Evolutionary conservation across 1,140 invertebrate genomes (phyloP).

Genomic region (Ostrea edulis): DNA sequence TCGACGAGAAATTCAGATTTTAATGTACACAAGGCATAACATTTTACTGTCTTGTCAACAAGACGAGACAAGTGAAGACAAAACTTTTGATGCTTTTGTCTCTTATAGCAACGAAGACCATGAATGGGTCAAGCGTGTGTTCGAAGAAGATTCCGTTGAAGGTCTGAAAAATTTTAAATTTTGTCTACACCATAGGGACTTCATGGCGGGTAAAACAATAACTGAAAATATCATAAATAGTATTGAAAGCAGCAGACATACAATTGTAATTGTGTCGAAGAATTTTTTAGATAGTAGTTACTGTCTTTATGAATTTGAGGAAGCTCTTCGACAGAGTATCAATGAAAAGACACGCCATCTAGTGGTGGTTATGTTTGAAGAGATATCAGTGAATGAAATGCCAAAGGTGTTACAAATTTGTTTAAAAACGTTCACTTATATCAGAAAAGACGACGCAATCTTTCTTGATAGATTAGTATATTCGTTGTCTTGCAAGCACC

Average conservation of each 20-base stretch:
- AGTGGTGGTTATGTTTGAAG: conserved; percentile 69
- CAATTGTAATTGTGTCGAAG: conserved; percentile 95
- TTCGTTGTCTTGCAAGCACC: conserved; percentile 54
- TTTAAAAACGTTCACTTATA: conserved; percentile 94
- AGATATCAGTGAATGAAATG: conserved; percentile 82
- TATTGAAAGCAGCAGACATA: conserved; percentile 92
- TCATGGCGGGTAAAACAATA: conserved; percentile 79
- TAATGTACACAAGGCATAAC: conserved; percentile 70
- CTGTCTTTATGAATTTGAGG: conserved; percentile 88
- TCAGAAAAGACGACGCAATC: conserved; percentile 78
- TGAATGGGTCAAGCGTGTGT: conserved; percentile 61
- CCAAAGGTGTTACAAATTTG: conserved; percentile 94
- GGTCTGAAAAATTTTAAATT: conserved; percentile 60
- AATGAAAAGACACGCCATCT: conserved; percentile 71
- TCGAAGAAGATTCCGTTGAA: conserved; percentile 50
- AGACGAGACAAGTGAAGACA: conserved; percentile 54
- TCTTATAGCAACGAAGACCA: conserved; percentile 64
- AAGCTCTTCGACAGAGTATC: conserved; percentile 74
- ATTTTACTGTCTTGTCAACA: conserved; percentile 69
- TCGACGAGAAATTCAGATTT: conserved; percentile 68
- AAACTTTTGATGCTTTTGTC: conserved; percentile 69
- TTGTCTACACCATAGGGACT: conserved; percentile 74
- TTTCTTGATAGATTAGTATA: conserved; percentile 69
- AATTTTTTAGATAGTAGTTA: conserved; percentile 87
- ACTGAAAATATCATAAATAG: conserved; percentile 95